Base-by-base conservation (phyloP, 2,113 vertebrate species). In the Oceanodroma tethys region DNA sequence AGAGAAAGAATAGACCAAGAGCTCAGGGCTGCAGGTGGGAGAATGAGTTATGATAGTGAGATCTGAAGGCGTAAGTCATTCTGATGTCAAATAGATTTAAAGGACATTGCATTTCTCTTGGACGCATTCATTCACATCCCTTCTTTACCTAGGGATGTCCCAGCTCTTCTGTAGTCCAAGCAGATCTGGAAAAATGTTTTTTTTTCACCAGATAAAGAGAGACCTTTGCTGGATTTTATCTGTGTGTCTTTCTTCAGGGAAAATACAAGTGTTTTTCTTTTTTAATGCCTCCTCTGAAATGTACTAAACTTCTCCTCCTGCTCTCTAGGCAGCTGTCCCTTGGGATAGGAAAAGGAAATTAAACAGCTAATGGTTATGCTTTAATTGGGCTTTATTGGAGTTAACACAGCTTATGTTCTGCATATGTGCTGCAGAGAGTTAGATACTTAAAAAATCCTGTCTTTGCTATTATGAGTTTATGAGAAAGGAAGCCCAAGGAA, bases 401-500 rank as follows among this genome's bases (percentile, higher is more conserved):
- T 98, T 98, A 98, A 99, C 97, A 67, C 98, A 97, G 94, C 94
- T 85, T 95, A 90, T 88, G 73, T 38, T 70, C 94, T 96, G 90
- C 97, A 95, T 94, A 88, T 93, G 75, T 91, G 95, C 86, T 73
- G 58, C 48, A 32, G 66, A 74, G 80, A 93, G 56, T 79, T 45
- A 71, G 66, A 93, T 80, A 66, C 94, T 95, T 97, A 34, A 93
- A 97, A 98, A 97, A 82, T 82, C 88, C 83, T 92, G 92, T 94
- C 96, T 97, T 91, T 97, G 95, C 98, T 98, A 97, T 98, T 99
- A 99, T 98, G 98, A 73, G 97, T 97, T 99, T 99, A 99, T 99
- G 99, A 99, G 99, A 99, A 99, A 99, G 99, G 99, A 99, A 99
- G 98, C 98, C 92, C 94, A 97, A 98, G 98, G 98, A 98, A 98